Percentiles rank a stretch among this genome's conserved stretches.
These are phyloP conservation scores for Lophotriccus pileatus DNA, from an alignment of 2,797 vertebrate genomes.

Conservation along the genomic window DNA sequence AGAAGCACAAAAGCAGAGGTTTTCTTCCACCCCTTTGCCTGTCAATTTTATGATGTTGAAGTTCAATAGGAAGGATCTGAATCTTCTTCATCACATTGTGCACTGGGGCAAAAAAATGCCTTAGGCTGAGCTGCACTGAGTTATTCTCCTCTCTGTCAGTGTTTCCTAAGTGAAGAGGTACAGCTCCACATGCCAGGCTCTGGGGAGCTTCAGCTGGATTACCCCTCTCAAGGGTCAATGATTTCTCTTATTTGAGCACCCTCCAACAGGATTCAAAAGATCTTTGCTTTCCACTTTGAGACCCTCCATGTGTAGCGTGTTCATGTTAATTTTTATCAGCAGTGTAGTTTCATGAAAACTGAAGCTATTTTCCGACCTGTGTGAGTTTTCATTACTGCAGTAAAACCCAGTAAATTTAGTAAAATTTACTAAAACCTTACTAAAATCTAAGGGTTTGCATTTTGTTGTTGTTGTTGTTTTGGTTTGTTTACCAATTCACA, in stretches of 20 bases:
- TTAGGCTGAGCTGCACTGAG: neutral
- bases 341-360: neutral
- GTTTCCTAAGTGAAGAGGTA: neutral
- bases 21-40: neutral
- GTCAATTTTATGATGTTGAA: neutral
- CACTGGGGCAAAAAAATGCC: neutral
- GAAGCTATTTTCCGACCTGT: neutral
- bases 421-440: neutral
- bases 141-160: slow-evolving; percentile 17
- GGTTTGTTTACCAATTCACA: neutral
- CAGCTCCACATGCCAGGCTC: neutral
- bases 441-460: neutral
- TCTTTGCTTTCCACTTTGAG: neutral
- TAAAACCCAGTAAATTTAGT: neutral
- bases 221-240: neutral
- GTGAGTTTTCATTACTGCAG: neutral
- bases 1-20: neutral
- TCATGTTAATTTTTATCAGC: neutral
- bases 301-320: neutral
- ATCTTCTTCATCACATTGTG: neutral
- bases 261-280: neutral
- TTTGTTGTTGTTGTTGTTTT: neutral
- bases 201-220: neutral
- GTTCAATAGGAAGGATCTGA: neutral
- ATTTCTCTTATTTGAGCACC: neutral